Evolutionary conservation across 1,140 invertebrate genomes (phyloP), one percentile per base, ranked within the genome.

Genomic region (Harpegnathos saltator): DNA sequence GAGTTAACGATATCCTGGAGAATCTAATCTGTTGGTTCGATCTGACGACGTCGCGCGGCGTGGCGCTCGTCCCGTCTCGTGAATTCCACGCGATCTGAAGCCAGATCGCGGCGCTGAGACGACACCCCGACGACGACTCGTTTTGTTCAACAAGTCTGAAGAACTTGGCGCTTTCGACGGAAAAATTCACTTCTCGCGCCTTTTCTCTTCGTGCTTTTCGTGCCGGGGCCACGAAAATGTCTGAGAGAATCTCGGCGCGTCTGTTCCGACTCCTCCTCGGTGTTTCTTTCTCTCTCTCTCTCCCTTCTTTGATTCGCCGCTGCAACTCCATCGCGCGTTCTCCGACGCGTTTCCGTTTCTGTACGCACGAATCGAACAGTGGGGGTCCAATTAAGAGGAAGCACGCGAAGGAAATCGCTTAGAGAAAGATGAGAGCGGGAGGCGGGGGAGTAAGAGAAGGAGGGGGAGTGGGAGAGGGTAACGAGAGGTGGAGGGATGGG

Each of bases 351-450:
- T 90, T 91, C 88, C 86, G 86, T 89, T 90, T 91, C 86, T 85
- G 71, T 89, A 88, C 85, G 78, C 85, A 89, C 84, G 88, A 90
- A 89, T 90, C 73, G 83, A 87, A 87, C 86, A 62, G 80, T 74
- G 71, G 89, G 87, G 78, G 83, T 89, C 92, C 91, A 92, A 93
- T 93, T 94, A 92, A 92, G 89, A 91, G 89, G 84, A 89, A 89
- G 88, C 92, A 92, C 89, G 92, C 90, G 89, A 92, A 92, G 92
- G 91, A 94, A 93, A 93, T 93, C 89, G 91, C 88, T 93, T 89
- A 88, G 86, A 90, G 84, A 85, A 84, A 88, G 84, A 85, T 3
- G 80, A 24, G 52, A 54, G n/a, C n/a, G 38, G 24, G 12, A 38
- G 19, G 38, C 3, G 11, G 7, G 4, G 24, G 12, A 0, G 17